A percentile compares a stretch with the other conserved stretches of the same genome.
Conservation (phyloP, 2,888 invertebrate species). For the Argynnis bischoffii region DNA sequence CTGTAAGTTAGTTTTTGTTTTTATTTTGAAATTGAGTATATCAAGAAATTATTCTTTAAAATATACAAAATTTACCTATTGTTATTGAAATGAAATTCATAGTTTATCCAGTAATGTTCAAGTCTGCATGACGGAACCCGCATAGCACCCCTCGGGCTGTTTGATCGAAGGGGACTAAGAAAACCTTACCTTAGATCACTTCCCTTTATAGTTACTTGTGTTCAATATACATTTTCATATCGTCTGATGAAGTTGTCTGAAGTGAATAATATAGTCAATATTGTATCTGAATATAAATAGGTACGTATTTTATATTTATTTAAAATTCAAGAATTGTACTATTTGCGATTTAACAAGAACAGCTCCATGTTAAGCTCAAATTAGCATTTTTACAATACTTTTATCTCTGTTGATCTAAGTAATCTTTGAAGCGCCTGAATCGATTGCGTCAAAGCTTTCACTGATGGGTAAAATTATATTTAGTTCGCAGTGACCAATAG, state of each 20-base stretch:
- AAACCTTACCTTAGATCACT: conserved; percentile 32
- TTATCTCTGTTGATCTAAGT: too few species aligned
- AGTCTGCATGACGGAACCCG: conserved; percentile 11
- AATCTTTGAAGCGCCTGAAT: too few species aligned
- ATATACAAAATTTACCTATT: neutral
- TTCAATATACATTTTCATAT: conserved; percentile 11
- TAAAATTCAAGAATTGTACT: too few species aligned
- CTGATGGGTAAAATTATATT: too few species aligned
- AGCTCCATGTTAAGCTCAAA: too few species aligned
- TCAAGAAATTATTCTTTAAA: neutral
- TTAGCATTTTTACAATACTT: too few species aligned
- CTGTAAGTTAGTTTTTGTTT: neutral
- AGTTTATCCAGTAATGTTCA: conserved; percentile 1
- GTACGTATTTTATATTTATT: too few species aligned
- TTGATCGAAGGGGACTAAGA: conserved; percentile 29
- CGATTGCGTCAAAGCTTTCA: too few species aligned
- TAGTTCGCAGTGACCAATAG: too few species aligned
- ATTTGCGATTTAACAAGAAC: too few species aligned
- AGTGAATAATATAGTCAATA: neutral
- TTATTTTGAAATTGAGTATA: neutral
- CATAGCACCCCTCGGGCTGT: conserved; percentile 25
- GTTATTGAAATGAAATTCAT: neutral
- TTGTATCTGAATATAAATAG: too few species aligned
- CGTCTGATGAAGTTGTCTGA: neutral
- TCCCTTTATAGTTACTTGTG: conserved; percentile 30